Base-by-base conservation (phyloP, 1,140 invertebrate genomes). In the Muscidifurax raptorellus region DNA sequence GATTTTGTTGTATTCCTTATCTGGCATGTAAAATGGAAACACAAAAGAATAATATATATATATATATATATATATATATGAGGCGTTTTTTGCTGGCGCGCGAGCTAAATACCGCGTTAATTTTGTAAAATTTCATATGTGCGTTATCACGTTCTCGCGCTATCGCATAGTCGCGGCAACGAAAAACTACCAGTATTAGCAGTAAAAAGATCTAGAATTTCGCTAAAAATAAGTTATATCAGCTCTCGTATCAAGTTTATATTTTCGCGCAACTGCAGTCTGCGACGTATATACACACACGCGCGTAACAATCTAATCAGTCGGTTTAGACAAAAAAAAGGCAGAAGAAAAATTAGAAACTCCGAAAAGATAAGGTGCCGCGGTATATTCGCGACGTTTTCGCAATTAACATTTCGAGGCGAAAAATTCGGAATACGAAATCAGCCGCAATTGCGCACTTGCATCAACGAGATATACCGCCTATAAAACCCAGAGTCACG, bases 1-100 rank as follows among this genome's bases (percentile, higher is more conserved):
- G 64, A 80, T 80, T 40, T 44, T 28, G 64, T 71, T 80, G 15
- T 69, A 71, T 71, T 71, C 44, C 18, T 67, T 25, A 80, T 69
- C 64, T 2, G 52, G 5, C 15, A 7, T 7, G 18, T 22, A n/a
- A 59, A 59, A n/a, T 59, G 22, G 22, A 59, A 0, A 59, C 4
- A 22, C 52, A 59, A n/a, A 59, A n/a, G 52, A 59, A 59, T 6
- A 6, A 6, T n/a, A 4, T 59, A n/a, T 59, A 22, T 59, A 13
- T 47, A n/a, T n/a, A n/a, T n/a, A 47, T 7, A 47, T 47, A 13
- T 13, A 47, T 47, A 47, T 47, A 47, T 47, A 13, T 47, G 13
- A 2, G 15, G 15, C 44, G 1, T 40, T 40, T 36, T 40, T 40
- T 10, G 6, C 36, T 40, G 10, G 7, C 1, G 7, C 36, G 36